phyloP scores from a whole-genome alignment of 1,140 invertebrate species.

The Pomacea maculata region DNA sequence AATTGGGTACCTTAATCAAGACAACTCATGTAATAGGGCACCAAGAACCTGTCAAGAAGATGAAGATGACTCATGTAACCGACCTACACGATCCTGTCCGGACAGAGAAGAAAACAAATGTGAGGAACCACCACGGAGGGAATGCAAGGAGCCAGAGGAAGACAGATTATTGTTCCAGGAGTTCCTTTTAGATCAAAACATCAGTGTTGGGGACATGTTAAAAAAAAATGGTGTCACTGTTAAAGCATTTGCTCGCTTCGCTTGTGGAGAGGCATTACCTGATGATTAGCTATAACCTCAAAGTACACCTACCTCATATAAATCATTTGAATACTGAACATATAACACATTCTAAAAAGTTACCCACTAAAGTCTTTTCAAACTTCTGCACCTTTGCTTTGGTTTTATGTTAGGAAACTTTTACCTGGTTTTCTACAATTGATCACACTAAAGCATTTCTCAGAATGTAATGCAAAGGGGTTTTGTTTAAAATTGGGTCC shows the following conservation, averaged over 20 bases:
- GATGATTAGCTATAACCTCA: not conserved
- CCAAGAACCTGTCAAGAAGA: conserved; percentile 23
- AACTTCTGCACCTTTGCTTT: too few relatives aligned
- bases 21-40: conserved; percentile 27
- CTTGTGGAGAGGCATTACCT: conserved; percentile 73
- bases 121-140: conserved; percentile 45
- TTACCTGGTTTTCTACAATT: too few relatives aligned
- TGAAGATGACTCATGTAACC: too few relatives aligned
- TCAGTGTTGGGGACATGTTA: conserved; percentile 79
- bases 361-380: too few relatives aligned
- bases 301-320: too few relatives aligned
- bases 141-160: conserved; percentile 65
- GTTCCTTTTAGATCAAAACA: conserved; percentile 80
- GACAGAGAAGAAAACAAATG: conserved; percentile 13
- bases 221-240: conserved; percentile 75
- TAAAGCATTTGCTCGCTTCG: conserved; percentile 85
- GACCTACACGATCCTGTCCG: too few relatives aligned
- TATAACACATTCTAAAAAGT: too few relatives aligned
- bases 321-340: too few relatives aligned
- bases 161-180: conserved; percentile 84
- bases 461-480: too few relatives aligned
- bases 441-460: too few relatives aligned
- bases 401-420: too few relatives aligned
- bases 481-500: too few relatives aligned
- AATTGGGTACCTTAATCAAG: conserved; percentile 71